These are phyloP conservation scores for Urophycis tenuis DNA, from an alignment of 2,797 vertebrate genomes.

Conservation along the genomic window DNA sequence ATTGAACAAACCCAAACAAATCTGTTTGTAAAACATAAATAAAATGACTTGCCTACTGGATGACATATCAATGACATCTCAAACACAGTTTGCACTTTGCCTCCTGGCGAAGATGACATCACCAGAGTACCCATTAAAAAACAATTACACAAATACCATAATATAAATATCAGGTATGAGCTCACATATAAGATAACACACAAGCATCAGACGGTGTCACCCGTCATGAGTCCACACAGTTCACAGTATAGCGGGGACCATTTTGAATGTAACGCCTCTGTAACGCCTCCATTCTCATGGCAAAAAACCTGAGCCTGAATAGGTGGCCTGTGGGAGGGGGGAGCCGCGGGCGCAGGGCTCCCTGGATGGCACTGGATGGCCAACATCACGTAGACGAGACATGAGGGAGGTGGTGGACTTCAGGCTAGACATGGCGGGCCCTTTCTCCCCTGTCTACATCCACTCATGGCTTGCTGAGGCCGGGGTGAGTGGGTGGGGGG, in stretches of 20 bases:
- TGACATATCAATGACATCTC: neutral
- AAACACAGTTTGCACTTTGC: neutral
- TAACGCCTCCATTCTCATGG: neutral
- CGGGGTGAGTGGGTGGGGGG: neutral
- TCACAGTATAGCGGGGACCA: neutral
- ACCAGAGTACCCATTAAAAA: neutral
- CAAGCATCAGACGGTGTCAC: neutral
- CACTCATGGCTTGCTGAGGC: neutral
- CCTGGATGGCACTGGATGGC: neutral
- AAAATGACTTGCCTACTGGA: neutral
- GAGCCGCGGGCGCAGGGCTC: neutral
- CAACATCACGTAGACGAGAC: neutral
- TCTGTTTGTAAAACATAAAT: too few relatives aligned
- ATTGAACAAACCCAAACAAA: neutral
- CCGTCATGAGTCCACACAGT: neutral
- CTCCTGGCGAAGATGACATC: neutral
- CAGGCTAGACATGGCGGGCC: conserved; percentile 24
- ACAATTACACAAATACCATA: neutral
- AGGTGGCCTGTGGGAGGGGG: neutral
- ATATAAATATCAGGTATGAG: neutral
- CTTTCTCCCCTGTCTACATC: neutral
- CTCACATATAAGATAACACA: neutral
- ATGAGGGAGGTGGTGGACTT: neutral
- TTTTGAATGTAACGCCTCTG: neutral
- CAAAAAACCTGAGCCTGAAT: neutral